Percentiles rank a stretch among this genome's conserved stretches.
These are phyloP conservation scores for Drosophila quadrilineata DNA, from an alignment of 1,140 invertebrate genomes.

Conservation along the genomic window DNA sequence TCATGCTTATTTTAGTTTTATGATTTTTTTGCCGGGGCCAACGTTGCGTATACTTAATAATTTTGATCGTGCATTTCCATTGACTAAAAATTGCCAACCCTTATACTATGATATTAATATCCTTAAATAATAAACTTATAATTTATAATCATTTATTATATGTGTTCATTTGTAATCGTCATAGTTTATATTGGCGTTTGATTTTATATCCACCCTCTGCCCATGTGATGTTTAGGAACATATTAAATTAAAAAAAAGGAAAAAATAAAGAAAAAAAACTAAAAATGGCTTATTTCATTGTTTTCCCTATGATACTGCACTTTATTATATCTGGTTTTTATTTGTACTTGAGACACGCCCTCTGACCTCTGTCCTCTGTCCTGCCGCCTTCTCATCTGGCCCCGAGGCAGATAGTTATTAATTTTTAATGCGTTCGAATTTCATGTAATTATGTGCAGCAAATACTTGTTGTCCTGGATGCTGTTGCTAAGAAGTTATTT, in stretches of 20 bases:
- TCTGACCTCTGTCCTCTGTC: background rate
- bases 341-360: conserved; percentile 20
- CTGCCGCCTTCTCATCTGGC: background rate
- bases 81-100: conserved; percentile 14
- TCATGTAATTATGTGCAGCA: conserved; percentile 40
- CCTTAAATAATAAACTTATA: too few relatives aligned
- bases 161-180: too few relatives aligned
- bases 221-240: too few relatives aligned
- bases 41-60: conserved; percentile 31
- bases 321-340: conserved; percentile 43
- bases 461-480: conserved; percentile 24
- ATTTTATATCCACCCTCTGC: too few relatives aligned
- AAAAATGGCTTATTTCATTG: too few relatives aligned
- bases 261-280: too few relatives aligned
- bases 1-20: conserved; percentile 7
- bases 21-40: background rate
- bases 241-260: too few relatives aligned
- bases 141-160: too few relatives aligned
- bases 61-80: conserved; percentile 15
- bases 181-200: too few relatives aligned
- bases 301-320: conserved; percentile 28
- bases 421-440: conserved; percentile 44
- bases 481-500: conserved; percentile 34
- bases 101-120: too few relatives aligned
- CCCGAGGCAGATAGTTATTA: conserved; percentile 39